Evolutionary conservation across 2,888 invertebrate genomes (phyloP).

Genomic region (Xestoiulus laeticollis): DNA sequence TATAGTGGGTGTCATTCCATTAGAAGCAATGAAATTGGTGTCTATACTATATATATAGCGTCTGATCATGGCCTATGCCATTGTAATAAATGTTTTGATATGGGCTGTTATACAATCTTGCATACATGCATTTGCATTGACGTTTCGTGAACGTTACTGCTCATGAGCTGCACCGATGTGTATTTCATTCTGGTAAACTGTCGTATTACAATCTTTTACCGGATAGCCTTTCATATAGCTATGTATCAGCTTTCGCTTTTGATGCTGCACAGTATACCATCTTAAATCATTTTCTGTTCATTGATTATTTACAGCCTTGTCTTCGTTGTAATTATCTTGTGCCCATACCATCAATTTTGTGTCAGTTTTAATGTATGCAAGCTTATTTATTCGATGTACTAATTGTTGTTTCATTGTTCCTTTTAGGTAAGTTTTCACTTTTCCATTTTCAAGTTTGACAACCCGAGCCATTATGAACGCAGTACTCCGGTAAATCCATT

Average conservation of each 20-base stretch:
- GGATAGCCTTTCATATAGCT: not conserved
- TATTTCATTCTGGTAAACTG: too few species aligned
- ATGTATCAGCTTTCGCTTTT: not conserved
- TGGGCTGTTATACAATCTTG: too few species aligned
- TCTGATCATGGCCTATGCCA: too few species aligned
- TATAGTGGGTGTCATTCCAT: too few species aligned
- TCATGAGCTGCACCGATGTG: too few species aligned
- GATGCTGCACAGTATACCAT: not conserved
- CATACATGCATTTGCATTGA: too few species aligned
- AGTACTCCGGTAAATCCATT: conserved; percentile 31
- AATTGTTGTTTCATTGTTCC: not conserved
- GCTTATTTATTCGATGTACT: not conserved
- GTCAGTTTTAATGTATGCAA: not conserved
- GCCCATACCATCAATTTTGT: not conserved
- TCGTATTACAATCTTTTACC: too few species aligned
- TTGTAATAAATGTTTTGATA: too few species aligned
- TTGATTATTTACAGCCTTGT: not conserved
- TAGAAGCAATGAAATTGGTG: too few species aligned
- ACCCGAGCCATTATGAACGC: conserved; percentile 43
- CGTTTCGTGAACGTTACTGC: too few species aligned
- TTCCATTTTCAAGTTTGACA: conserved; percentile 41
- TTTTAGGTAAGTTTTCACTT: conserved; percentile 38
- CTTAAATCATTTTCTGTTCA: not conserved
- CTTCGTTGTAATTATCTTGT: not conserved
- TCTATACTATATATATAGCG: too few species aligned